These are phyloP conservation scores for Lepidocolaptes lacrymiger DNA, from an alignment of 2,797 vertebrate species.

Conservation along the genomic window DNA sequence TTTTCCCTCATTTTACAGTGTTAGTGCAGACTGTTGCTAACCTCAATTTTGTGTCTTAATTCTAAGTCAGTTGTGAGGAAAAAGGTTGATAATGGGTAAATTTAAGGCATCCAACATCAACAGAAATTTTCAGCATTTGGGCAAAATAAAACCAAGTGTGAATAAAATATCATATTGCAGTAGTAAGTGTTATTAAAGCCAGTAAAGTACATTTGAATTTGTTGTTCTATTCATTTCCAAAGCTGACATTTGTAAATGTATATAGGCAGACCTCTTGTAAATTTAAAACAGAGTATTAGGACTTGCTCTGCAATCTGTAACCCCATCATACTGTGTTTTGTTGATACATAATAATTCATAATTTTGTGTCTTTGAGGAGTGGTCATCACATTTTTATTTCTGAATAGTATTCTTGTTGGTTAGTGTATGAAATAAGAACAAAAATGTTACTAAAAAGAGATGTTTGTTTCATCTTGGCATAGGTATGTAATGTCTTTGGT, in stretches of 20 bases:
- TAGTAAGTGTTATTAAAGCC: slow-evolving; percentile 53
- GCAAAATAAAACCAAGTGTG: slow-evolving; percentile 71
- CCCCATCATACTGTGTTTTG: background rate
- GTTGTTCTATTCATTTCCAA: slow-evolving; percentile 59
- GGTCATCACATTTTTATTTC: background rate
- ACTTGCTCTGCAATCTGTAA: slow-evolving; percentile 18
- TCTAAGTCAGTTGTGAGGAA: slow-evolving; percentile 22
- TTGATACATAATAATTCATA: background rate
- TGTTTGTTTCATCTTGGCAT: background rate
- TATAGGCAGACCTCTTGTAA: slow-evolving; percentile 16
- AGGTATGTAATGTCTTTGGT: background rate
- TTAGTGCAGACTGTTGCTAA: background rate
- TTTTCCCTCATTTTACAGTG: background rate
- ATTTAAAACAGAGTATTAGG: slow-evolving; percentile 42
- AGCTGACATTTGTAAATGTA: slow-evolving; percentile 55
- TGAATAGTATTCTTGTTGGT: background rate
- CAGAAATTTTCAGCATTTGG: slow-evolving; percentile 50
- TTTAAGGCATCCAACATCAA: slow-evolving; percentile 53
- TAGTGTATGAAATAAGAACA: background rate
- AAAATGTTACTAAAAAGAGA: background rate
- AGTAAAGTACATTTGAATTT: slow-evolving; percentile 47
- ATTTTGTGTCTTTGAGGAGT: background rate
- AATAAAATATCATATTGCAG: slow-evolving; percentile 63
- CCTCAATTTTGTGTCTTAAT: background rate
- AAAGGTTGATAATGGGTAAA: slow-evolving; percentile 42